Percentiles rank a stretch among this genome's conserved stretches.
phyloP scores from a whole-genome alignment of 2,888 invertebrate genomes.

The Boloria euphrosyne region DNA sequence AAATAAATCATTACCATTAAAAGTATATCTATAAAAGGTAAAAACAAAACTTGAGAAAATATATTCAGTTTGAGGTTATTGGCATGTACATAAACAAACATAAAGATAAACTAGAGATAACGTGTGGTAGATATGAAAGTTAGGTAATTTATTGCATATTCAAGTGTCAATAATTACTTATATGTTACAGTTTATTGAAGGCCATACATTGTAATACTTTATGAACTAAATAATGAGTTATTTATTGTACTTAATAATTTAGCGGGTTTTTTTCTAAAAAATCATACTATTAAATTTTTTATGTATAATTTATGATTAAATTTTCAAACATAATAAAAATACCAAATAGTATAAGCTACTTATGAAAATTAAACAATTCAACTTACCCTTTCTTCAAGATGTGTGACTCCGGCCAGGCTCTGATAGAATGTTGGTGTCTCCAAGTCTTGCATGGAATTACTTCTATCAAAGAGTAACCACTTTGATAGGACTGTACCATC shows the following conservation, averaged over 20 bases:
- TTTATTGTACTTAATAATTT: too few species aligned
- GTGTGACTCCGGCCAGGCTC: constrained; percentile 96
- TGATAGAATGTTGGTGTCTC: constrained; percentile 97
- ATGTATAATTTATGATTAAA: too few species aligned
- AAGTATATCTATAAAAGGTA: not conserved
- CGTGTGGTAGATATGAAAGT: constrained; percentile 20
- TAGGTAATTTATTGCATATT: constrained; percentile 32
- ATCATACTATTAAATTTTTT: too few species aligned
- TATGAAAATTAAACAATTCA: not conserved
- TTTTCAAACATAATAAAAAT: too few species aligned
- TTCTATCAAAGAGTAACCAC: constrained; percentile 90
- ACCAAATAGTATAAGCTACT: too few species aligned
- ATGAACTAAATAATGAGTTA: not conserved
- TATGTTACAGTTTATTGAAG: not conserved
- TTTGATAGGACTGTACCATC: constrained; percentile 90
- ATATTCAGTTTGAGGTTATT: constrained; percentile 32
- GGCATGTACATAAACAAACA: constrained; percentile 32
- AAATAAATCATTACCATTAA: not conserved
- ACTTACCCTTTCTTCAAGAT: constrained; percentile 89
- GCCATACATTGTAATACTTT: not conserved
- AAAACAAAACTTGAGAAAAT: constrained; percentile 2
- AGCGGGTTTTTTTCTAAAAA: too few species aligned
- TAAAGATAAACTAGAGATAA: constrained; percentile 32
- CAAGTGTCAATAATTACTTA: constrained; percentile 7
- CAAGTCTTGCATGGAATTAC: constrained; percentile 89